A percentile compares a stretch with the other conserved stretches of the same genome.
Conservation (phyloP, 2,113 vertebrate genomes). For the Thryonomys swinderianus region DNA sequence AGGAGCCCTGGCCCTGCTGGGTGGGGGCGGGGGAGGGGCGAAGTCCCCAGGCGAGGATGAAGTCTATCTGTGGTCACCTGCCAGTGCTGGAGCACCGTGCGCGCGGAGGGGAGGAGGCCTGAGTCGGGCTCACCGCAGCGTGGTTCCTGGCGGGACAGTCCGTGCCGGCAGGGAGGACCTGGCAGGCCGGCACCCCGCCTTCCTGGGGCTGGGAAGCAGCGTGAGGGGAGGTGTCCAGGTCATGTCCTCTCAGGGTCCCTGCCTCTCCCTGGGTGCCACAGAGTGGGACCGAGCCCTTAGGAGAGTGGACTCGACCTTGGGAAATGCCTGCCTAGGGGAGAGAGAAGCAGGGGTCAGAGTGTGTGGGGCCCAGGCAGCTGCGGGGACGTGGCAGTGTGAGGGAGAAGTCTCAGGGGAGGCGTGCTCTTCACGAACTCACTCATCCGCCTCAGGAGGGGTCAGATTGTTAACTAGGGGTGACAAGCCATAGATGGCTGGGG, state of each 20-base stretch:
- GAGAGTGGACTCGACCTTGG: not conserved
- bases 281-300: no score
- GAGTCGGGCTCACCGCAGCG: not conserved
- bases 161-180: not conserved
- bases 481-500: not conserved
- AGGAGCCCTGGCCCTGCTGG: not conserved
- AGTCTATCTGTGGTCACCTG: no score
- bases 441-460: not conserved
- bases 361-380: rapidly evolving
- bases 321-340: not conserved
- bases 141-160: not conserved
- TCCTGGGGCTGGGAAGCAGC: no score
- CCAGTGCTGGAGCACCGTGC: not conserved
- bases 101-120: not conserved
- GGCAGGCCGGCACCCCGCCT: not conserved
- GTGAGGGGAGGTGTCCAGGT: not conserved
- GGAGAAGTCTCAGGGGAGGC: not conserved
- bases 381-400: rapidly evolving
- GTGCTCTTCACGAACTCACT: not conserved
- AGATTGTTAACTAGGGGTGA: not conserved
- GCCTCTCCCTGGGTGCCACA: no score
- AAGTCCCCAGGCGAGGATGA: no score
- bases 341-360: not conserved
- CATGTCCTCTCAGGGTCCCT: not conserved
- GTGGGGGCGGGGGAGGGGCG: no score